Conservation (phyloP, 37 sponge, comb jelly and placozoan genomes). For the Agelas oroides region DNA sequence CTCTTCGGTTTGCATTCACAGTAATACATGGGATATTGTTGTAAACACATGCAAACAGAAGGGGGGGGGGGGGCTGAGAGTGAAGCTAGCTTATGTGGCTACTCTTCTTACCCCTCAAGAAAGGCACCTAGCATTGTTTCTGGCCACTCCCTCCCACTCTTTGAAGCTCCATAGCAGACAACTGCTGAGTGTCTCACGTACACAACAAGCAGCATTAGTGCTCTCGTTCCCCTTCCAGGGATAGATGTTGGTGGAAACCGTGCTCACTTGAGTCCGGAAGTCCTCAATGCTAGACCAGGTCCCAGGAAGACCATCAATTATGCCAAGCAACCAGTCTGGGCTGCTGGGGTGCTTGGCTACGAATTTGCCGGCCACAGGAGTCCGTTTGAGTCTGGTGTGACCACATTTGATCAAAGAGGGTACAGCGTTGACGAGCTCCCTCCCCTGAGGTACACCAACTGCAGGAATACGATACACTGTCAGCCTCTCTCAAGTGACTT, state of each 20-base stretch:
- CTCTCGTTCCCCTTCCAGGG: slow-evolving; percentile 42
- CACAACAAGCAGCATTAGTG: too few species aligned
- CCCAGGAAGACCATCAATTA: slow-evolving; percentile 56
- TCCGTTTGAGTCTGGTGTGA: slow-evolving; percentile 38
- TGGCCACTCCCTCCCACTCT: too few species aligned
- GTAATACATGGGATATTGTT: too few species aligned
- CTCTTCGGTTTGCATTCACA: too few species aligned
- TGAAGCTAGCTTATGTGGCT: too few species aligned
- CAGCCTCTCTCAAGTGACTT: slow-evolving; percentile 11
- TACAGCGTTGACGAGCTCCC: slow-evolving; percentile 49
- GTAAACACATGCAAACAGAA: too few species aligned
- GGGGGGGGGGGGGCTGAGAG: too few species aligned
- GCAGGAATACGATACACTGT: slow-evolving; percentile 22
- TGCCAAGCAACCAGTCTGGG: slow-evolving; percentile 82
- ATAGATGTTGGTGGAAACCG: slow-evolving; percentile 63
- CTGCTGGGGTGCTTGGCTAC: slow-evolving; percentile 83
- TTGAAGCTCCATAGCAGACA: too few species aligned
- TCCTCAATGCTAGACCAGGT: slow-evolving; percentile 75
- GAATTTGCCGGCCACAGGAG: slow-evolving; percentile 71
- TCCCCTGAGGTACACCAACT: slow-evolving; percentile 45
- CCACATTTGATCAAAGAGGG: slow-evolving; percentile 50
- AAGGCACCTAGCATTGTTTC: too few species aligned
- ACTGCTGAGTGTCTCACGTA: too few species aligned
- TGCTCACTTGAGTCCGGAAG: slow-evolving; percentile 78
- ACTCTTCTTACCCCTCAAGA: too few species aligned